Evolutionary conservation across 2,888 invertebrate species (phyloP), one percentile per base, ranked within the genome.

Genomic region (Salticus scenicus): DNA sequence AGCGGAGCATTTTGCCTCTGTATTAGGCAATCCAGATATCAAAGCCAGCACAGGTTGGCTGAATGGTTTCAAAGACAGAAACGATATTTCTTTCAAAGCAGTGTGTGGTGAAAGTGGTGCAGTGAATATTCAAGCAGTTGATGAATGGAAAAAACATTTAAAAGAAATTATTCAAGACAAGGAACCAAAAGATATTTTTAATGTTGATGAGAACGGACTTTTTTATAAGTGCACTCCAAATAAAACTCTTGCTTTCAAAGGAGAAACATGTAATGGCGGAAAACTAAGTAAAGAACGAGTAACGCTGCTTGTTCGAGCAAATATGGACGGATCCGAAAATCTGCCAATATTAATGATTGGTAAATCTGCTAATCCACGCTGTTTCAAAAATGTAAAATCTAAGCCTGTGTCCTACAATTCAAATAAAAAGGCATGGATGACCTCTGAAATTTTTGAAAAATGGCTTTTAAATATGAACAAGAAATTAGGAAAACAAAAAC

Each of bases 171-270:
- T 33, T 70, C 33, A 20, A 33, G 30, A 37, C 7, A 70, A 14
- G 28, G 14, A 14, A 5, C 33, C 70, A 24, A 70, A 28, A 70
- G 33, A 70, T 20, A 70, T 70, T n/a, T 70, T 37, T 28, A 70
- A 70, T 70, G 70, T 28, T 70, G 31, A 67, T 31, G 66, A 66
- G 24, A 30, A 8, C 4, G 70, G 37, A n/a, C 24, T 70, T 14
- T 70, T 70, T 70, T 70, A 33, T 33, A 66, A 12, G 24, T 30
- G 27, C 30, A 88, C 28, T 17, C 31, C 64, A 47, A 41, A 63
- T 71, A 47, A 79, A 73, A 67, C 69, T 33, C 66, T 37, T 37
- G 37, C 37, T 7, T 7, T 37, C 10, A 37, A 8, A 14, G 37
- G 37, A 7, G 10, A 37, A 10, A 7, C 10, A n/a, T n/a, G n/a